phyloP scores from a whole-genome alignment of 2,113 vertebrate genomes.

The Tragelaphus strepsiceros region DNA sequence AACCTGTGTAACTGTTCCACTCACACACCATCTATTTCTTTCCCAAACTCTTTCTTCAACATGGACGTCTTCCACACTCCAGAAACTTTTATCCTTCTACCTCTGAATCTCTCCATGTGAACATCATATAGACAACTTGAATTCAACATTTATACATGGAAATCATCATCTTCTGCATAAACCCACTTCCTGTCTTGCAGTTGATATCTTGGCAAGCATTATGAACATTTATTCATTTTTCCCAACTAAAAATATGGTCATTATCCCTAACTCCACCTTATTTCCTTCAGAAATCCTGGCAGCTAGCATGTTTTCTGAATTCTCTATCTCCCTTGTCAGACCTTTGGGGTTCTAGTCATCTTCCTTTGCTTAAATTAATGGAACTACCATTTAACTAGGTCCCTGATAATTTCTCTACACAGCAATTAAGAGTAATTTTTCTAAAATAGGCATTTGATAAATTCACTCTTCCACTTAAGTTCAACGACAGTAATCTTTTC shows the following conservation, averaged over 20 bases:
- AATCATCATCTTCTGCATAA: background rate
- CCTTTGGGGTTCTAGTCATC: background rate
- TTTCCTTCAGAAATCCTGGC: background rate
- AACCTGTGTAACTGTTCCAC: background rate
- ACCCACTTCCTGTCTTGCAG: background rate
- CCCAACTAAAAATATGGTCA: background rate
- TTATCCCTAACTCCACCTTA: background rate
- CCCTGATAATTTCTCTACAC: background rate
- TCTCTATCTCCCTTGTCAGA: background rate
- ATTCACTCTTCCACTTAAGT: background rate
- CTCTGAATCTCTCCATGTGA: background rate
- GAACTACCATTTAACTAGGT: background rate
- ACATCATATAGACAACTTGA: background rate
- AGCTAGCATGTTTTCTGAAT: background rate
- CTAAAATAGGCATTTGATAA: background rate
- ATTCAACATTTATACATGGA: background rate
- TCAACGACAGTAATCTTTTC: background rate
- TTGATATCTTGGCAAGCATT: background rate
- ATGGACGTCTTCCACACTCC: background rate
- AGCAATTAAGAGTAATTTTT: background rate
- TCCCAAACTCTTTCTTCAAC: background rate
- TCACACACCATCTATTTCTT: background rate
- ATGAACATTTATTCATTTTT: background rate
- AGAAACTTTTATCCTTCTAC: background rate
- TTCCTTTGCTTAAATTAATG: background rate